Conservation (phyloP, 2,888 invertebrate species). For the Drosophila atroscutellata region DNA sequence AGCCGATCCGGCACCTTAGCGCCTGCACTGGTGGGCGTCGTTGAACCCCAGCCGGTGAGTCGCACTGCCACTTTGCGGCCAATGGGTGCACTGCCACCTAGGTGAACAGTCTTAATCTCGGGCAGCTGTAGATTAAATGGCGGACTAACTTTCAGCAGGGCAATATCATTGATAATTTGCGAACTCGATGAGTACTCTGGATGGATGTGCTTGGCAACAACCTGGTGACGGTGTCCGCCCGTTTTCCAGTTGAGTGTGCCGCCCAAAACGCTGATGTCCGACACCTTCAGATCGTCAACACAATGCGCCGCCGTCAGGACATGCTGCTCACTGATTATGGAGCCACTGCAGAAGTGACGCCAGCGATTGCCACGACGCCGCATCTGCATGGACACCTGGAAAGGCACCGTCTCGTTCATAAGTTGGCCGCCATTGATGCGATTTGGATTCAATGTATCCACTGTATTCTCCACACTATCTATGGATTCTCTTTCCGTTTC, state of each 20-base stretch:
- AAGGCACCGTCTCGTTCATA: constrained; percentile 78
- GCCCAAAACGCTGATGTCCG: constrained; percentile 69
- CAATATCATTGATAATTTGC: constrained; percentile 79
- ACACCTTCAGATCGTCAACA: constrained; percentile 64
- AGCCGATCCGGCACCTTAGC: constrained; percentile 78
- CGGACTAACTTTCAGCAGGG: constrained; percentile 76
- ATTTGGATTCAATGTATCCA: not conserved
- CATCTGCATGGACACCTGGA: constrained; percentile 82
- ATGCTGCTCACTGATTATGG: constrained; percentile 79
- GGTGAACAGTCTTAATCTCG: constrained; percentile 59
- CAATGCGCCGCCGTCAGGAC: constrained; percentile 84
- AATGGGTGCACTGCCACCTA: constrained; percentile 69
- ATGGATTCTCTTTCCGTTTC: not conserved
- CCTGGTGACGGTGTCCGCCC: constrained; percentile 76
- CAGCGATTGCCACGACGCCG: constrained; percentile 66
- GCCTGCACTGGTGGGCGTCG: constrained; percentile 58
- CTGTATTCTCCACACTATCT: not conserved
- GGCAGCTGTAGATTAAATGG: constrained; percentile 71
- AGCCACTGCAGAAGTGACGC: constrained; percentile 84
- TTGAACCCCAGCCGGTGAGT: constrained; percentile 84
- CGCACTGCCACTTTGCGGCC: constrained; percentile 73
- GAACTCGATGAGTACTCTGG: constrained; percentile 72
- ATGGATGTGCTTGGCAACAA: constrained; percentile 74
- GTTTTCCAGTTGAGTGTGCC: constrained; percentile 73
- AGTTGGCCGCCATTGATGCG: constrained; percentile 79